Evolutionary conservation across 1,140 invertebrate species (phyloP).

Genomic region (Trichogramma pretiosum): DNA sequence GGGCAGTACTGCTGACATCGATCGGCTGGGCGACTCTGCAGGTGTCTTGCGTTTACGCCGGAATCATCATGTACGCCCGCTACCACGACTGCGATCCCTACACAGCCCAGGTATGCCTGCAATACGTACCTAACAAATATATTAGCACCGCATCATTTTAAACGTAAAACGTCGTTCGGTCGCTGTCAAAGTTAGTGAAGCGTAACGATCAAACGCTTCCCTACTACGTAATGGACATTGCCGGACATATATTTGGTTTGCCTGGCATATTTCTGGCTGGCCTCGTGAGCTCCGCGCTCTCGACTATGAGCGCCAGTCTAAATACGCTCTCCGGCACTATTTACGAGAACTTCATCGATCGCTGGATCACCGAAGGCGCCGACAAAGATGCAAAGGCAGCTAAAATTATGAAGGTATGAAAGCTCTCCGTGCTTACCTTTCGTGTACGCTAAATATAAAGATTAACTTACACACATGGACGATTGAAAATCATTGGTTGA

Average conservation of each 20-base stretch:
- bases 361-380: constrained; percentile 26
- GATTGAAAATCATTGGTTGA: no score
- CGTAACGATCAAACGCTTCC: constrained; percentile 48
- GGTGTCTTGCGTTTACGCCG: constrained; percentile 33
- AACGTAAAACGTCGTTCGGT: neutral
- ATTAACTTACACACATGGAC: no score
- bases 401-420: constrained; percentile 36
- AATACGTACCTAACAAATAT: no score
- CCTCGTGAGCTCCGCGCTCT: constrained; percentile 61
- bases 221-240: constrained; percentile 52
- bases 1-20: constrained; percentile 30
- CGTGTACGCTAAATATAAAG: no score
- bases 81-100: constrained; percentile 39
- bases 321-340: constrained; percentile 51
- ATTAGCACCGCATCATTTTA: neutral
- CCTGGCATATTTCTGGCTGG: constrained; percentile 63
- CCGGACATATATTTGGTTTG: constrained; percentile 48
- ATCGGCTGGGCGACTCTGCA: constrained; percentile 41
- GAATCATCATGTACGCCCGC: constrained; percentile 52
- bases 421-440: no score
- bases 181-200: constrained; percentile 18
- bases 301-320: constrained; percentile 38
- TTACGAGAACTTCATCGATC: constrained; percentile 50
- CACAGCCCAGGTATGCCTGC: neutral
- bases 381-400: constrained; percentile 30